Evolutionary conservation across 2,797 vertebrate species (phyloP), one percentile per base, ranked within the genome.

Genomic region (Chrosomus eos): DNA sequence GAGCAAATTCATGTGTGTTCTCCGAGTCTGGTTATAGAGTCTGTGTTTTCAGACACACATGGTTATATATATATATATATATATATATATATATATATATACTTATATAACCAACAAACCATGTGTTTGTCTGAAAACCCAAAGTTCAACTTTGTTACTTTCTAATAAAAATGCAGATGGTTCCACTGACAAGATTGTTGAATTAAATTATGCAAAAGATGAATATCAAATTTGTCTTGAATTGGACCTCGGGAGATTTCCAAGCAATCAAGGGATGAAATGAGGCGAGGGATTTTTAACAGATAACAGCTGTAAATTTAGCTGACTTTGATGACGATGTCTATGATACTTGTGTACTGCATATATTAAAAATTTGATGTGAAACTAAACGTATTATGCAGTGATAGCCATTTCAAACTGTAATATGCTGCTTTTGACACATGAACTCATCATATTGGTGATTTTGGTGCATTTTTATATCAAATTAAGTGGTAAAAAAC

Each of bases 191-290:
- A 40, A 40, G 82, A 76, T 43, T 67, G n/a, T 68, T 75, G 43
- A 83, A 66, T 76, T 38, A 43, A 68, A 83, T 83, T 53, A 76
- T 68, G 62, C 68, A 53, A 53, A 83, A 21, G 71, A 82, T 38
- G 58, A 67, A 83, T 83, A 76, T 77, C 48, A 68, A 40, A 77
- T 83, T 76, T 40, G 73, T 83, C 81, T 82, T 74, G 43, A 60
- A 64, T 48, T 64, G 28, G 38, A 64, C 58, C 81, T 76, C 60
- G 7, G 62, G 72, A 67, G 62, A 83, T 26, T 75, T 76, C 1
- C 18, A 66, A 83, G 60, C 72, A 68, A 83, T 83, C 72, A 76
- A n/a, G 72, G 48, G 67, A 76, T 58, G 72, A 76, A 83, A 83
- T 43, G 72, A 83, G 72, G 71, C 33, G 6, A 26, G n/a, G 72